Percentiles rank a stretch among this genome's conserved stretches.
Conservation (phyloP, 2,797 vertebrate genomes). For the Crypturellus tataupa region DNA sequence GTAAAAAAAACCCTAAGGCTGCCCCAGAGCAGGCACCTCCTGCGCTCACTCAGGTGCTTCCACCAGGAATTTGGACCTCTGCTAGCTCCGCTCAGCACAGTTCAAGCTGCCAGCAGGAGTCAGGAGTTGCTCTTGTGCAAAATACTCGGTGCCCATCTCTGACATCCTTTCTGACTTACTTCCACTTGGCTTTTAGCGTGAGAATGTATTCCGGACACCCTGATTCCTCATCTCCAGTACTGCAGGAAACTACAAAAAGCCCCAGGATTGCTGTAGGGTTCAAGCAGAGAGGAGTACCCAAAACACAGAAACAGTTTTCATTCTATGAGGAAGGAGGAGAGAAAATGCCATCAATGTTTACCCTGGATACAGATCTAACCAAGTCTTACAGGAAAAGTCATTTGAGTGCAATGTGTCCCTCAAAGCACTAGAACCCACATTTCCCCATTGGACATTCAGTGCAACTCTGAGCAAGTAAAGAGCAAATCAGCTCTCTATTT, state of each 20-base stretch:
- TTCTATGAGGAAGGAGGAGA: background rate
- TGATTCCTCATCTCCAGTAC: background rate
- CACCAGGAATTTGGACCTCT: background rate
- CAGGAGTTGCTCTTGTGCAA: background rate
- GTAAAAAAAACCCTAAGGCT: background rate
- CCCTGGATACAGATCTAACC: background rate
- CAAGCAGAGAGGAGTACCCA: background rate
- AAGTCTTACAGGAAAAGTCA: background rate
- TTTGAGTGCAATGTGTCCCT: background rate
- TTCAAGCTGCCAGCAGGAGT: background rate
- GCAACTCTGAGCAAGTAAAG: background rate
- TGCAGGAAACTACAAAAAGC: background rate
- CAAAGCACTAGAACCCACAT: background rate
- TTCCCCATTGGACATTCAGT: background rate
- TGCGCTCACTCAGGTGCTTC: background rate
- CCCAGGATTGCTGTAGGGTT: background rate
- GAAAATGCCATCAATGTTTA: background rate
- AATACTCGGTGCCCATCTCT: background rate
- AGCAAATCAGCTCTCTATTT: background rate
- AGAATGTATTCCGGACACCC: background rate
- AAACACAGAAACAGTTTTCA: background rate
- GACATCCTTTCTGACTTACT: background rate
- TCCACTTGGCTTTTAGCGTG: background rate
- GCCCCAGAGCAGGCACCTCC: background rate
- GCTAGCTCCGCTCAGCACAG: background rate